Conservation (phyloP, 2,888 invertebrate species). For the Choreutis nemorana region DNA sequence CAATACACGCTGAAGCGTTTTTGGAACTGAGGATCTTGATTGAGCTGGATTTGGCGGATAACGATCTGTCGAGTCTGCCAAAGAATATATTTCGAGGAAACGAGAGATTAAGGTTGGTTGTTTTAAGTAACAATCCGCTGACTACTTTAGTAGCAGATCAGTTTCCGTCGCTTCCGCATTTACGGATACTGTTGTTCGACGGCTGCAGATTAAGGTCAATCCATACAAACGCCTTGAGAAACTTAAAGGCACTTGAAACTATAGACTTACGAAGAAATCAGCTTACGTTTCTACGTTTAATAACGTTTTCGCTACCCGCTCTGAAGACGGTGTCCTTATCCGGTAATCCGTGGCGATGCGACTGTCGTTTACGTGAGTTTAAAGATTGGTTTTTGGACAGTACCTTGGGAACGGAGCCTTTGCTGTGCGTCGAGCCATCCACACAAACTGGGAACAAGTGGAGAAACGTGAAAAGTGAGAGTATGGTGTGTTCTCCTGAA, state of each 20-base stretch:
- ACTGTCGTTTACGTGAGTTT: constrained; percentile 84
- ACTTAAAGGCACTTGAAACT: constrained; percentile 76
- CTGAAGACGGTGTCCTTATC: constrained; percentile 83
- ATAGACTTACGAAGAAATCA: constrained; percentile 84
- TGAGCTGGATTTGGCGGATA: constrained; percentile 87
- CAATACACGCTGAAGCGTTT: constrained; percentile 86
- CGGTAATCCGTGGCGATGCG: constrained; percentile 91
- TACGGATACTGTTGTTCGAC: constrained; percentile 82
- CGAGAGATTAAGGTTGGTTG: constrained; percentile 79
- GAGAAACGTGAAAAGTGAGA: constrained; percentile 77
- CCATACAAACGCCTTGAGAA: constrained; percentile 79
- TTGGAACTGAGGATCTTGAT: constrained; percentile 84
- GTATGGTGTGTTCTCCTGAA: constrained; percentile 85
- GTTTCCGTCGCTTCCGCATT: constrained; percentile 82
- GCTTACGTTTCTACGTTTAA: constrained; percentile 70
- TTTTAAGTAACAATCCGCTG: constrained; percentile 84
- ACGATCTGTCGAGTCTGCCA: constrained; percentile 77
- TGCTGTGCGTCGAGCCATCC: constrained; percentile 77
- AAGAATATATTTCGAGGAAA: constrained; percentile 85
- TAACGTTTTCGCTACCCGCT: constrained; percentile 72
- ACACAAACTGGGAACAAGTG: constrained; percentile 75
- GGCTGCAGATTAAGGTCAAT: constrained; percentile 80
- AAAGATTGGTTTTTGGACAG: constrained; percentile 84
- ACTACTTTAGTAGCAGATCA: constrained; percentile 76
- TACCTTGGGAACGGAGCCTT: constrained; percentile 78